Conservation (phyloP, 2,888 invertebrate genomes). For the Dynastes hyllus region DNA sequence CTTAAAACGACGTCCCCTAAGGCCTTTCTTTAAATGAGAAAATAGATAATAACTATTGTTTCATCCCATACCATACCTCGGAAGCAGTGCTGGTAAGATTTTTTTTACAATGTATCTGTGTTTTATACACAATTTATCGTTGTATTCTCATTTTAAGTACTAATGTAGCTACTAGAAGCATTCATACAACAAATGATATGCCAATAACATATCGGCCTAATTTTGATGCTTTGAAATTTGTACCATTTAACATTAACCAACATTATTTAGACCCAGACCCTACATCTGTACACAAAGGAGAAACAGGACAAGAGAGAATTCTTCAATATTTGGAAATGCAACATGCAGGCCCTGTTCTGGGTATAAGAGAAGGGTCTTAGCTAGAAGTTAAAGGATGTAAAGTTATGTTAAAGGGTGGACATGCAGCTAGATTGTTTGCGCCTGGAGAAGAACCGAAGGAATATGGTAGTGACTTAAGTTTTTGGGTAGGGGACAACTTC, state of each 20-base stretch:
- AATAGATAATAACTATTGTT: too few relatives aligned
- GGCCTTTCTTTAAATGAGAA: too few relatives aligned
- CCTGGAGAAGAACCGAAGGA: constrained; percentile 70
- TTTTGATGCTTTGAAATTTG: constrained; percentile 81
- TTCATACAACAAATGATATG: constrained; percentile 92
- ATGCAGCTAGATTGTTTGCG: constrained; percentile 78
- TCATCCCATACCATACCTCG: constrained; percentile 56
- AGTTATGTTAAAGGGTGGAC: constrained; percentile 77
- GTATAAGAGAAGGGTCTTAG: constrained; percentile 82
- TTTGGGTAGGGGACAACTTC: constrained; percentile 66
- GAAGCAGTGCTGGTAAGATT: constrained; percentile 60
- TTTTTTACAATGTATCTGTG: too few relatives aligned
- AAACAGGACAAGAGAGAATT: constrained; percentile 85
- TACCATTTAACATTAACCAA: constrained; percentile 90
- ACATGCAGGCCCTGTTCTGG: constrained; percentile 77
- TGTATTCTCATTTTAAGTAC: constrained; percentile 69
- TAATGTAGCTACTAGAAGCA: constrained; percentile 86
- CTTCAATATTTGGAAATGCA: constrained; percentile 79
- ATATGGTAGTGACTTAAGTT: constrained; percentile 77
- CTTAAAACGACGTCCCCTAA: too few relatives aligned
- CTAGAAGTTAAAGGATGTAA: constrained; percentile 76
- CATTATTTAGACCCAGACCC: constrained; percentile 83
- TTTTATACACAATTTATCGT: not conserved
- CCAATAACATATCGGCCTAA: constrained; percentile 86
- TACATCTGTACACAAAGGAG: constrained; percentile 82